Evolutionary conservation across 1,140 invertebrate genomes (phyloP).

Genomic region (Neoseiulus cucumeris): DNA sequence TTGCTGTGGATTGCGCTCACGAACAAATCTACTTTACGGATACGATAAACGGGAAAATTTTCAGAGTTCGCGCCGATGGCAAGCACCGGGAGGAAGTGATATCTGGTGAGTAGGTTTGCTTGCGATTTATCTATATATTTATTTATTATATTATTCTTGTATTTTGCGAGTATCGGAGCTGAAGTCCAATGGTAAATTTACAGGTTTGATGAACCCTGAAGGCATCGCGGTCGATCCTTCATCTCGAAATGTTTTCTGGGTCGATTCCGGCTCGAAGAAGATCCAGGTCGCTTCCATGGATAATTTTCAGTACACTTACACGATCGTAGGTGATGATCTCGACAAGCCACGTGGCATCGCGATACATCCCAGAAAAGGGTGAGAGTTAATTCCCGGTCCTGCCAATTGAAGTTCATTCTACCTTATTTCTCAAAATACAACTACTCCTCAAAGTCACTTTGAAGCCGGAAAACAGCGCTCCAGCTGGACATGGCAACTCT

Average conservation of each 20-base stretch:
- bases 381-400: conserved; percentile 24
- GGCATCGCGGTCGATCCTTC: conserved; percentile 82
- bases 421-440: no score
- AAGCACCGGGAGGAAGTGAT: conserved; percentile 41
- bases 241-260: conserved; percentile 81
- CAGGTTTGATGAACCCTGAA: conserved; percentile 65
- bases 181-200: no score
- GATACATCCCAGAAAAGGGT: conserved; percentile 72
- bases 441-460: no score
- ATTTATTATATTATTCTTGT: no score
- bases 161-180: no score
- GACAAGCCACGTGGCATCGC: conserved; percentile 82
- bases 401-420: no score
- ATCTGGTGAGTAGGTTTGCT: conserved; percentile 29
- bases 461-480: no score
- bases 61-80: conserved; percentile 50
- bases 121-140: no score
- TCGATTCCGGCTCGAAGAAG: conserved; percentile 67
- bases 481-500: neutral
- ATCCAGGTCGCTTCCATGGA: conserved; percentile 78
- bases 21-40: conserved; percentile 77
- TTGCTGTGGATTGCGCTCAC: conserved; percentile 67
- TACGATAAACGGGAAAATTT: conserved; percentile 49
- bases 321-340: conserved; percentile 52
- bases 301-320: conserved; percentile 38